Base-by-base conservation (phyloP, 1,140 invertebrate genomes). In the Tetramorium simillimum region DNA sequence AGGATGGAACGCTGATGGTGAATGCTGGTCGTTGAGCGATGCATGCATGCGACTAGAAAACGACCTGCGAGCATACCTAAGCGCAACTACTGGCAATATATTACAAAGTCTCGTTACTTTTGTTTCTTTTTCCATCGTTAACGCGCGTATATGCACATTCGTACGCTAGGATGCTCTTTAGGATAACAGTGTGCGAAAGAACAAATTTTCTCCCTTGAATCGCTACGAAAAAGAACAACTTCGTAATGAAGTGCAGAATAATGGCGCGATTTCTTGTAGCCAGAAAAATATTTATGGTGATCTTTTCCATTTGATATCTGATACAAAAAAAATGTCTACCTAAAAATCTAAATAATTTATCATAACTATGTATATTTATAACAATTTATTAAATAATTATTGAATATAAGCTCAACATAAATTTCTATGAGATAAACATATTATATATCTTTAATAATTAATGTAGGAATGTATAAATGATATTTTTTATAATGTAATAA, bases 51-150 rank as follows among this genome's bases (percentile, higher is more conserved):
- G 84, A 78, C 33, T 65, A 80, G 46, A 70, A 65, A 86, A 86
- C 75, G 72, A 85, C 28, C 82, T 56, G 49, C 49, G 46, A 81
- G 49, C 65, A 56, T 69, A 80, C 49, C 87, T 81, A 86, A 86
- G 69, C 85, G 85, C 70, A 37, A 75, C 60, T 75, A 65, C 62
- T 85, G 88, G 85, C 89, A 91, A 92, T 92, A 90, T 92, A 89
- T 91, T 91, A 89, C 88, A 82, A 87, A 73, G 76, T 75, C 82
- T 91, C 87, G 85, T 91, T 90, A 90, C 70, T 90, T 91, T 92
- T 91, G 90, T 89, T 85, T 88, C 82, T 65, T 89, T 88, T 88
- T 86, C 69, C 85, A 88, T 93, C 90, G 91, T 92, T 92, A 92
- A 85, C 85, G 76, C 82, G 86, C 58, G 65, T 86, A 81, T 58